These are phyloP conservation scores for Siniperca undulata DNA, from an alignment of 2,797 vertebrate species.

Conservation along the genomic window DNA sequence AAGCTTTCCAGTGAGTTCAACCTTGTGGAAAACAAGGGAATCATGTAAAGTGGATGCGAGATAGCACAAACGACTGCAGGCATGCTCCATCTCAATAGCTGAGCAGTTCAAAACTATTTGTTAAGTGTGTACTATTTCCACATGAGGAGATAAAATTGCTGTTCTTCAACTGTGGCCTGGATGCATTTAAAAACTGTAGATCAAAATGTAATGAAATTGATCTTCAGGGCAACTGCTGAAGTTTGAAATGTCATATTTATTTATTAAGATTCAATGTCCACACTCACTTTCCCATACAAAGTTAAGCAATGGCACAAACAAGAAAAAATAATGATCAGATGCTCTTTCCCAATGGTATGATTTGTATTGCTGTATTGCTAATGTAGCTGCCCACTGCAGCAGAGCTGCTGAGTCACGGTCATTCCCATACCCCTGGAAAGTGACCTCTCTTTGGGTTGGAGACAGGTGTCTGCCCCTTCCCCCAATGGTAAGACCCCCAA, in stretches of 20 bases:
- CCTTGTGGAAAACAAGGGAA: slow-evolving; percentile 40
- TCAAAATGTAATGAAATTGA: slow-evolving; percentile 37
- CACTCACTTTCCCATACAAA: slow-evolving; percentile 33
- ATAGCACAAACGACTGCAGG: slow-evolving; percentile 32
- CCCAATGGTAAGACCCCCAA: slow-evolving; percentile 57
- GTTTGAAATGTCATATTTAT: slow-evolving; percentile 41
- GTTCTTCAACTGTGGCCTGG: slow-evolving; percentile 15
- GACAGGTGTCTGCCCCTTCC: slow-evolving; percentile 80
- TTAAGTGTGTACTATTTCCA: slow-evolving; percentile 41
- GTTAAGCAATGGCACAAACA: slow-evolving; percentile 13
- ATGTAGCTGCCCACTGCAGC: slow-evolving; percentile 46
- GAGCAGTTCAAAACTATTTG: slow-evolving; percentile 36
- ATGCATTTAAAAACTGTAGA: slow-evolving; percentile 24
- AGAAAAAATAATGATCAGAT: slow-evolving; percentile 26
- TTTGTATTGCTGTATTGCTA: slow-evolving; percentile 70
- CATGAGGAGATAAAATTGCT: slow-evolving; percentile 24
- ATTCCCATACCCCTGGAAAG: slow-evolving; percentile 77
- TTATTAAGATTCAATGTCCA: slow-evolving; percentile 44
- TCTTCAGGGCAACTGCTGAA: slow-evolving; percentile 17
- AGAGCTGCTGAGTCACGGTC: slow-evolving; percentile 70
- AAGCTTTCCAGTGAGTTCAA: slow-evolving; percentile 47
- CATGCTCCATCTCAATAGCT: slow-evolving; percentile 19
- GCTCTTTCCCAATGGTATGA: slow-evolving; percentile 22
- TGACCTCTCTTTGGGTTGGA: slow-evolving; percentile 74
- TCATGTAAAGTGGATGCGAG: slow-evolving; percentile 33